Conservation (phyloP, 2,113 vertebrate species). For the Charadrius vociferus region DNA sequence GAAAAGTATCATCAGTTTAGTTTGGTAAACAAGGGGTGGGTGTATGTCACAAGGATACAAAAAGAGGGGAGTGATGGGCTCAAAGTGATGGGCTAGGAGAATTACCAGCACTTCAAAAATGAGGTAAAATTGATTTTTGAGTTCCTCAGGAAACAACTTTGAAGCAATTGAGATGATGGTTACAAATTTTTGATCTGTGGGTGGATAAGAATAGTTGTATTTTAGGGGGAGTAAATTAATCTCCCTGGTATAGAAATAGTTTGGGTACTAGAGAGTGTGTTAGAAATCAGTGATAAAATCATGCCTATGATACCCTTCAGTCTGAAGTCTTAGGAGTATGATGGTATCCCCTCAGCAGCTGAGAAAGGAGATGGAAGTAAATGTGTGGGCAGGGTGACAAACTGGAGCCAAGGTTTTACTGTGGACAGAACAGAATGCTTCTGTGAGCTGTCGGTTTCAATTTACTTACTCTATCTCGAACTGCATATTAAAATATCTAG, state of each 20-base stretch:
- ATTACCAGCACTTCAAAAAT: background rate
- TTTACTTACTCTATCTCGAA: background rate
- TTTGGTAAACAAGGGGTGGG: background rate
- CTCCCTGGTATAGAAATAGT: background rate
- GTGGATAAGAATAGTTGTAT: background rate
- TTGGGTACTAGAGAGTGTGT: background rate
- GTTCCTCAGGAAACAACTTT: background rate
- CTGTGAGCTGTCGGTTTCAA: constrained; percentile 3
- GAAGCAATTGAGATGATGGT: background rate
- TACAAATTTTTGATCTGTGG: background rate
- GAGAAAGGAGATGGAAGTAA: background rate
- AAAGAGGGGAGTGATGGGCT: background rate
- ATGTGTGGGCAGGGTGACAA: background rate
- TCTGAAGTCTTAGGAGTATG: background rate
- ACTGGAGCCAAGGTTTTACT: background rate
- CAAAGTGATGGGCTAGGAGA: background rate
- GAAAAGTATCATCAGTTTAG: background rate
- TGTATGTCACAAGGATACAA: background rate
- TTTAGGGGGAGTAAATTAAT: background rate
- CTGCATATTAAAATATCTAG: background rate
- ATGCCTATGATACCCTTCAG: background rate
- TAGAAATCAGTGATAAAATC: background rate
- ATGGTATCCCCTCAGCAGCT: background rate
- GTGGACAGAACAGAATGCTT: background rate
- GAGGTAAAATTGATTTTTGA: background rate